Base-by-base conservation (phyloP, 2,113 vertebrate species). In the Cyanoramphus novaezelandiae region DNA sequence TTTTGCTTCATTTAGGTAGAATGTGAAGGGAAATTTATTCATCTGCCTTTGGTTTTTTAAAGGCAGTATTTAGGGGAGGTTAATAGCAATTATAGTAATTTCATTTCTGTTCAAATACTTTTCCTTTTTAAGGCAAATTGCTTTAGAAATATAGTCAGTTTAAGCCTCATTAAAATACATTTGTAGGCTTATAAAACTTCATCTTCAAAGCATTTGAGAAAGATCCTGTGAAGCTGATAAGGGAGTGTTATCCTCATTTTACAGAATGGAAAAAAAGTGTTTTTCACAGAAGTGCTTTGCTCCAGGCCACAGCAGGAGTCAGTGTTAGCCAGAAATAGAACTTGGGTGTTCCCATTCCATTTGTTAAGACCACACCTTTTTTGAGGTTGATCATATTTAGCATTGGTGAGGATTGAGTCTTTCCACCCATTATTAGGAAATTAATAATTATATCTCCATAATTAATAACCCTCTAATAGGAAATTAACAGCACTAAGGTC, bases 261-360 rank as follows among this genome's bases (percentile, higher is more conserved):
- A 69, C 90, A 89, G 83, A 93, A 89, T 79, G 91, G 96, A 88
- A 92, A 93, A 75, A 84, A 93, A 93, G 93, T 96, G 93, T 94
- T 96, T 95, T 95, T 96, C 92, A 88, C 92, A 95, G 95, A 64
- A 96, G 90, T 44, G 72, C 84, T 96, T 96, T 96, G 96, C 95
- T 95, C 88, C 88, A 93, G 96, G 95, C 93, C 93, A 96, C 90
- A 92, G 95, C 92, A 96, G 92, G 80, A 95, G 95, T 96, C 90
- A 92, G 82, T 94, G 93, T 95, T 92, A 93, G 88, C 88, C 96
- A 97, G 92, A 92, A 96, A 96, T 95, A 97, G 96, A 96, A 79
- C 69, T 68, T 95, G 93, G 96, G 95, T 96, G 96, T 96, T 97
- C 92, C 95, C 93, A 85, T 88, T 96, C 83, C 80, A 59, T 92